Evolutionary conservation across 2,113 vertebrate genomes (phyloP).

Genomic region (Petroica traversi): DNA sequence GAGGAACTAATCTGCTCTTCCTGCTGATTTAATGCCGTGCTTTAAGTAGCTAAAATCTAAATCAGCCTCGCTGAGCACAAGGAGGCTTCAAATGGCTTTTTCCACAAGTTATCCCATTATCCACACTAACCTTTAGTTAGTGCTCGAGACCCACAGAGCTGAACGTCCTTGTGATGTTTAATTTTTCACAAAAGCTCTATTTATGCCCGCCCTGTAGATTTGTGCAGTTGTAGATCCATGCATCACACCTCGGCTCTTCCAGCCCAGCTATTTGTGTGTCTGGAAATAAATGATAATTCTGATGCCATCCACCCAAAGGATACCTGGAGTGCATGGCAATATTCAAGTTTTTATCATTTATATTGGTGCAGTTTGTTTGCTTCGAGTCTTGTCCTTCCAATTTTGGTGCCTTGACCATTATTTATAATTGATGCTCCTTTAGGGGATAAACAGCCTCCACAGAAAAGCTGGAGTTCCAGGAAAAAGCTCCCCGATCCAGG

Average conservation of each 20-base stretch:
- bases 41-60: not conserved
- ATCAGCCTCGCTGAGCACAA: not conserved
- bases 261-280: not conserved
- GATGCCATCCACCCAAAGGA: not conserved
- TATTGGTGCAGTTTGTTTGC: conserved; percentile 28
- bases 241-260: not conserved
- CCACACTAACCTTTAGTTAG: not conserved
- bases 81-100: not conserved
- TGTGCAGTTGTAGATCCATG: not conserved
- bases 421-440: conserved; percentile 59
- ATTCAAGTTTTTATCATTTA: conserved; percentile 27
- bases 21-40: not conserved
- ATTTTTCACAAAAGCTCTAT: not conserved
- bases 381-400: not conserved
- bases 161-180: not conserved
- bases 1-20: not conserved
- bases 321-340: not conserved
- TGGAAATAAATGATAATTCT: not conserved
- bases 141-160: not conserved
- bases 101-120: not conserved
- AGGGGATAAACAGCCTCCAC: conserved; percentile 1
- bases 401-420: conserved; percentile 33
- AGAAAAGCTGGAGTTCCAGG: conserved; percentile 34
- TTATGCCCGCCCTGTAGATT: not conserved
- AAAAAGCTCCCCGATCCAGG: conserved; percentile 29